Conservation (phyloP, 2,888 invertebrate genomes). For the Mechanitis mazaeus region DNA sequence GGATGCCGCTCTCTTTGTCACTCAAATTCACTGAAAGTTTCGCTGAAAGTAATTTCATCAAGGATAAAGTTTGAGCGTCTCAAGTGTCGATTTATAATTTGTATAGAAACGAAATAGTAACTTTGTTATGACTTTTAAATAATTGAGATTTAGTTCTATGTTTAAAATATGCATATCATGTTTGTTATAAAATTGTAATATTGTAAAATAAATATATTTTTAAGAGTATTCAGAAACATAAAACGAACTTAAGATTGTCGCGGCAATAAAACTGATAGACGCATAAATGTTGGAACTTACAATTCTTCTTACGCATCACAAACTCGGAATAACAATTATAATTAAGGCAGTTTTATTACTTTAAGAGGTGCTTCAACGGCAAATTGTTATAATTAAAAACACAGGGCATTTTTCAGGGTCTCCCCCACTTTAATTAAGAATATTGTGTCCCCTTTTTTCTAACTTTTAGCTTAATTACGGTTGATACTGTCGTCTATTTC, state of each 20-base stretch:
- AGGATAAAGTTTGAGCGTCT: constrained; percentile 20
- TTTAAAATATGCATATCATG: too few species aligned
- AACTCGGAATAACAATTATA: constrained; percentile 32
- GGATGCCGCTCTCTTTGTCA: constrained; percentile 28
- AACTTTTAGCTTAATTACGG: constrained; percentile 62
- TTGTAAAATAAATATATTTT: neutral
- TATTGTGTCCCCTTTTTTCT: constrained; percentile 50
- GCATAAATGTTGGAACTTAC: constrained; percentile 7
- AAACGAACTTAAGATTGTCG: too few species aligned
- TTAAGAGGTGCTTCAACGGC: constrained; percentile 34
- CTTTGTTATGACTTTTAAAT: neutral
- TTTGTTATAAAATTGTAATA: too few species aligned
- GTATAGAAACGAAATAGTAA: neutral
- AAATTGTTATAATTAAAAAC: constrained; percentile 59
- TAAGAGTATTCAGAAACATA: constrained; percentile 3
- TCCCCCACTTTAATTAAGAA: constrained; percentile 61
- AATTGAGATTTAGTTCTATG: too few species aligned
- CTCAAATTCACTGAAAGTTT: constrained; percentile 31
- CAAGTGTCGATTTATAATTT: constrained; percentile 5
- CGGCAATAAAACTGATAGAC: too few species aligned
- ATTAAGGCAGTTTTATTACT: constrained; percentile 35
- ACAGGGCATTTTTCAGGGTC: constrained; percentile 50
- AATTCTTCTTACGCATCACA: constrained; percentile 14
- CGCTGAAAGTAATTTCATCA: constrained; percentile 23
- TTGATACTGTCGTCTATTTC: constrained; percentile 55